These are phyloP conservation scores for Pantherophis guttatus DNA, from an alignment of 2,113 vertebrate genomes.

Conservation along the genomic window DNA sequence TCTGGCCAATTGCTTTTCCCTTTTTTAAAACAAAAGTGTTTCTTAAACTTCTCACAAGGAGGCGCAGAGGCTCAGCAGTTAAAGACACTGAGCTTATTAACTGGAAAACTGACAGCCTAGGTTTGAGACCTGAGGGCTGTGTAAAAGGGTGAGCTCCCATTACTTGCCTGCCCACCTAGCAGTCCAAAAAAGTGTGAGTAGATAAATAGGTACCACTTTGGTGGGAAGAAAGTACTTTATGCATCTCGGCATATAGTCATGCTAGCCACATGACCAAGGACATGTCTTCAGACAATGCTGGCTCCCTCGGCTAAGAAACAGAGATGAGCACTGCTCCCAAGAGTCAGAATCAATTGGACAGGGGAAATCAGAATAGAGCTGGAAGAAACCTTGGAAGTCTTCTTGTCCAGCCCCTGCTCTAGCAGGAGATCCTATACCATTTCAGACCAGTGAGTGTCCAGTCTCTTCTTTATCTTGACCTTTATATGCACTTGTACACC, in stretches of 20 bases:
- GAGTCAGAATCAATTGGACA: not conserved
- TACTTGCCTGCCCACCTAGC: not conserved
- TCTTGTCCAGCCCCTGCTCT: no score
- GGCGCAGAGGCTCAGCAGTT: no score
- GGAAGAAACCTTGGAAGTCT: no score
- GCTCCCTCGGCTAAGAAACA: not conserved
- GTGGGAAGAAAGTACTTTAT: not conserved
- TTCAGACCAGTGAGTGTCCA: no score
- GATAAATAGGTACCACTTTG: not conserved
- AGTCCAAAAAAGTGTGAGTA: not conserved
- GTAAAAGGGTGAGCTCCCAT: not conserved
- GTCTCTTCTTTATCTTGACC: no score
- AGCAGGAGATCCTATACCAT: no score
- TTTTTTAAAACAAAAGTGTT: not conserved
- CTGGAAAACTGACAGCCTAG: not conserved
- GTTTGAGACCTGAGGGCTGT: not conserved
- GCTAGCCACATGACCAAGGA: not conserved
- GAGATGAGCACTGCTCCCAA: not conserved
- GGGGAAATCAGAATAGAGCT: no score
- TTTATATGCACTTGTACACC: not conserved
- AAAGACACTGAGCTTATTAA: no score
- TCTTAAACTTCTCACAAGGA: not conserved
- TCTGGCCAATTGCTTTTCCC: not conserved
- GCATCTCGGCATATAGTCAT: not conserved
- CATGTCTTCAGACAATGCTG: not conserved